Conservation (phyloP, 2,888 invertebrate genomes). For the Mantis religiosa region DNA sequence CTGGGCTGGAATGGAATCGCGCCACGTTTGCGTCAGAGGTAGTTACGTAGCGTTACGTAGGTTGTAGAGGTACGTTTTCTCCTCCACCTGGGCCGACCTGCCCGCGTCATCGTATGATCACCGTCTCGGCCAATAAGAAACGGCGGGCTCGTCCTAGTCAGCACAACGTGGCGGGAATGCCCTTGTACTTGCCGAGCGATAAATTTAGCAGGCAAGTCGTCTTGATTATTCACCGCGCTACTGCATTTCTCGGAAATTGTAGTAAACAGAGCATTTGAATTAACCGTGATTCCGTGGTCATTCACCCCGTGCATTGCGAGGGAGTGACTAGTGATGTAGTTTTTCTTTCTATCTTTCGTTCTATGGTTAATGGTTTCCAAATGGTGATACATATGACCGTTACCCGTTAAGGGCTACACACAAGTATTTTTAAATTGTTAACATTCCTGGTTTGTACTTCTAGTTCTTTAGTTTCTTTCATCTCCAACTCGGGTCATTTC, state of each 20-base stretch:
- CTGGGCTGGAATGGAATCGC: neutral
- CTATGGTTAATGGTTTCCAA: too few species aligned
- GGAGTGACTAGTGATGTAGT: too few species aligned
- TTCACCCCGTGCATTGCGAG: neutral
- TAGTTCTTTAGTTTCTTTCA: too few species aligned
- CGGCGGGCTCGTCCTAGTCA: neutral
- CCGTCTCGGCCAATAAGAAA: slow-evolving; percentile 7
- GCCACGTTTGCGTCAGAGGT: neutral
- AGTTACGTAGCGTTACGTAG: neutral
- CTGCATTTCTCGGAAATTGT: neutral
- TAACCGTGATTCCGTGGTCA: neutral
- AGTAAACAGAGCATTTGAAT: neutral
- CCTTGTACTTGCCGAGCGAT: neutral
- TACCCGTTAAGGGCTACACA: too few species aligned
- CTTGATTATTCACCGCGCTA: neutral
- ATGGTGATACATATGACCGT: too few species aligned
- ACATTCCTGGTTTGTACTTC: too few species aligned
- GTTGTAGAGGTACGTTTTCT: neutral
- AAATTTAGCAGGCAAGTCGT: neutral
- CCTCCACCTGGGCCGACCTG: slow-evolving; percentile 3
- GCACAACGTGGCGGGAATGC: neutral
- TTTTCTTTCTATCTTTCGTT: too few species aligned
- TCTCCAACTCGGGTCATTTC: too few species aligned
- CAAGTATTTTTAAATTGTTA: too few species aligned
- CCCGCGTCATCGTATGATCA: slow-evolving; percentile 24